Base-by-base conservation (phyloP, 2,888 invertebrate species). In the Drosophila imparisetae region DNA sequence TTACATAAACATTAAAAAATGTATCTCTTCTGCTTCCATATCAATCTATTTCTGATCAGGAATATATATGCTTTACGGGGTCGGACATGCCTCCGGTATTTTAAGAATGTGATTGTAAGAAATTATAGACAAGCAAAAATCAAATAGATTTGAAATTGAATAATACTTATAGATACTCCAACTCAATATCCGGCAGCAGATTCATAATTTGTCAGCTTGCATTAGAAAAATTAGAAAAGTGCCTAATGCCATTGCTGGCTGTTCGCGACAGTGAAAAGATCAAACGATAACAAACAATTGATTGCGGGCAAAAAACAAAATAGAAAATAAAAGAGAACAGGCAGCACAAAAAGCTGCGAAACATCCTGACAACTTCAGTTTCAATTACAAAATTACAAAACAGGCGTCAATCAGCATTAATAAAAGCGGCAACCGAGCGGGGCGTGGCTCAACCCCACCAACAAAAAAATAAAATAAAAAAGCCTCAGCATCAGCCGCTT, bases 321-420 rank as follows among this genome's bases (percentile, higher is more conserved):
- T 50, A 24, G 30, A 53, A 55, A 53, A 55, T 42, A 36, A 40
- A 30, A 13, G 34, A 62, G 65, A 75, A 80, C 75, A 76, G 62
- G 50, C 65, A 62, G 38, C 55, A 66, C 15, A 81, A 76, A 84
- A 81, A 77, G 64, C 59, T 62, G 53, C 59, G 48, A 72, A 78
- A 69, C 59, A 59, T 59, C 45, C 62, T 52, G 73, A 53, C 77
- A 85, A 78, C 81, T 85, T 76, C 90, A 81, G 90, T 80, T 90
- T 88, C 90, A 90, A 89, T 88, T 90, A 90, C 86, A 86, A 81
- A 85, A 90, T 86, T 83, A 88, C 86, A 88, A 85, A 86, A 78
- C 80, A 89, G 87, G 90, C 88, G 90, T 86, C 86, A 86, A 89
- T 87, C 87, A 87, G 89, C 84, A 84, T 87, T 87, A 88, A 90